phyloP scores from a whole-genome alignment of 2,888 invertebrate species.

The Cacoxenus indagator region DNA sequence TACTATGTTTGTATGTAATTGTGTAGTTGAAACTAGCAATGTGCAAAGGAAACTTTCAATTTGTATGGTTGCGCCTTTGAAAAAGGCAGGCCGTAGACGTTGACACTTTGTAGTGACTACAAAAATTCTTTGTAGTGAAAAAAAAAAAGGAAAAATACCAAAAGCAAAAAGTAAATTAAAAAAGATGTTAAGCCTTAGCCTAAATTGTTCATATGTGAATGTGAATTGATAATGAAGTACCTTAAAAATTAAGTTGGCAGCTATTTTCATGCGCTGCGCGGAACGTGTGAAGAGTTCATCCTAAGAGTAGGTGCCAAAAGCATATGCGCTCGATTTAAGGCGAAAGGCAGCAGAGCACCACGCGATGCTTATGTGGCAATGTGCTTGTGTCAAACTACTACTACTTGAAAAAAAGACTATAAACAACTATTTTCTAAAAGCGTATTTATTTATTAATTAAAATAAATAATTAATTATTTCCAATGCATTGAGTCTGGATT shows the following conservation, averaged over 20 bases:
- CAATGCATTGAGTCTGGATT: not conserved
- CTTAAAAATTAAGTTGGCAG: conserved; percentile 32
- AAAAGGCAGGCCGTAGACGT: conserved; percentile 49
- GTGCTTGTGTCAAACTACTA: not conserved
- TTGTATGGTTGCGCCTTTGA: conserved; percentile 44
- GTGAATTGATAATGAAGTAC: conserved; percentile 37
- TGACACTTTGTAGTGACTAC: not conserved
- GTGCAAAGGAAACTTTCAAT: not conserved
- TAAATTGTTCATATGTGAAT: conserved; percentile 26
- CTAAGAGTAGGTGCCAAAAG: conserved; percentile 53
- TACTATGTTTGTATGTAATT: not conserved
- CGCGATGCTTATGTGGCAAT: not conserved
- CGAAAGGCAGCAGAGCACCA: not conserved
- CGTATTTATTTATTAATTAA: conserved; percentile 61
- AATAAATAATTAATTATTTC: too few relatives aligned
- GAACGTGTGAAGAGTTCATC: not conserved
- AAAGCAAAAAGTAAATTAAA: conserved; percentile 26
- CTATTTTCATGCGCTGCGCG: conserved; percentile 11
- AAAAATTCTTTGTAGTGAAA: conserved; percentile 20
- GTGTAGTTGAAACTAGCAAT: not conserved
- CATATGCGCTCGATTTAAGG: not conserved
- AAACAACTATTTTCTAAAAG: conserved; percentile 59
- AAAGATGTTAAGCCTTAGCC: conserved; percentile 20
- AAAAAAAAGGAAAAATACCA: conserved; percentile 53
- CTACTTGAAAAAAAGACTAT: conserved; percentile 28